Evolutionary conservation across 1,140 invertebrate species (phyloP).

Genomic region (Neoseiulus cucumeris): DNA sequence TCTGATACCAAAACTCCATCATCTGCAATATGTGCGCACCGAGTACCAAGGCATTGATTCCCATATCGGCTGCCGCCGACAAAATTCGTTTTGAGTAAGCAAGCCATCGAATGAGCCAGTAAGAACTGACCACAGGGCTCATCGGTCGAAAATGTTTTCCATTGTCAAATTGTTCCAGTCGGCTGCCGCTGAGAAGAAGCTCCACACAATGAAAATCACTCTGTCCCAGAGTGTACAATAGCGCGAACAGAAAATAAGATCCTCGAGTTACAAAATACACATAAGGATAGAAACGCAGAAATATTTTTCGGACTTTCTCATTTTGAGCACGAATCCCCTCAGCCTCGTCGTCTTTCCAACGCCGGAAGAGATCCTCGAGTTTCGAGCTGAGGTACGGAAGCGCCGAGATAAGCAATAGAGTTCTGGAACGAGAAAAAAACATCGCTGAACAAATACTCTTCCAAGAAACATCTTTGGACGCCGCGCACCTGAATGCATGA

Average conservation of each 20-base stretch:
- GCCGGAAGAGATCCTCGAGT: background rate
- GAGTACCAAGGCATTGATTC: background rate
- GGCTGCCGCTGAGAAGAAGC: background rate
- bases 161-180: background rate
- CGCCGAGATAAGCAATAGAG: background rate
- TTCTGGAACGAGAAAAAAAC: background rate
- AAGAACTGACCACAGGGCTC: background rate
- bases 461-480: too few relatives aligned
- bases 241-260: background rate
- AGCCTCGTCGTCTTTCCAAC: background rate
- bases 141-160: background rate
- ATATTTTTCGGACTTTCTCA: background rate
- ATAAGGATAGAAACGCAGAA: background rate
- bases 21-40: background rate
- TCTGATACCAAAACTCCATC: background rate
- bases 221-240: background rate
- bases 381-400: slow-evolving; percentile 5
- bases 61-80: background rate
- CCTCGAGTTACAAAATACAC: background rate
- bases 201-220: background rate
- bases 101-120: background rate
- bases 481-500: too few relatives aligned
- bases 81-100: background rate
- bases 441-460: too few relatives aligned
- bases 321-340: background rate